A percentile compares a stretch with the other conserved stretches of the same genome.
phyloP scores from a whole-genome alignment of 2,888 invertebrate genomes.

The Pecten maximus region DNA sequence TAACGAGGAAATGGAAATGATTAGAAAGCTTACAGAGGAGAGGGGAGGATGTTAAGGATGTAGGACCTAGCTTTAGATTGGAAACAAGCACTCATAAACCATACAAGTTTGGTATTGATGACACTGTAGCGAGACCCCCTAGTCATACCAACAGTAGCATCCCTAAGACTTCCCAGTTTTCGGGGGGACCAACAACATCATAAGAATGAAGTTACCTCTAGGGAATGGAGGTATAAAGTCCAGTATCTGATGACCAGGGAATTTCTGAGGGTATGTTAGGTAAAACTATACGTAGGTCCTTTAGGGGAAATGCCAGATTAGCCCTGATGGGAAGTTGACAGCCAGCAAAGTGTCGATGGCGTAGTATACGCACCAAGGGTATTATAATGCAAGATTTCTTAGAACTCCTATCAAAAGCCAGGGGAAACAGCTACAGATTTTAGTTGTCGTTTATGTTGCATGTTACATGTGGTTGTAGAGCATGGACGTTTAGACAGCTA shows the following conservation, averaged over 20 bases:
- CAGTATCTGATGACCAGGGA: slow-evolving; percentile 44
- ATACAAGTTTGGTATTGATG: not conserved
- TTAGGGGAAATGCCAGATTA: slow-evolving; percentile 50
- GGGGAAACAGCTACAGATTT: slow-evolving; percentile 49
- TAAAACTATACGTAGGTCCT: slow-evolving; percentile 48
- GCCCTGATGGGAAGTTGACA: slow-evolving; percentile 48
- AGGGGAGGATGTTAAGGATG: not conserved
- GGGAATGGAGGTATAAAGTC: slow-evolving; percentile 50
- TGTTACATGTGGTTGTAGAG: slow-evolving; percentile 47
- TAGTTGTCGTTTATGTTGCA: slow-evolving; percentile 50
- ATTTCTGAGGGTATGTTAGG: not conserved
- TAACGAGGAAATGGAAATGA: not conserved
- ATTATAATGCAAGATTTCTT: slow-evolving; percentile 52
- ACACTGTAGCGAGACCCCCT: not conserved
- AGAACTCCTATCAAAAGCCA: slow-evolving; percentile 43
- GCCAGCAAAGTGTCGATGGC: slow-evolving; percentile 41
- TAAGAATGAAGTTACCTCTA: slow-evolving; percentile 48
- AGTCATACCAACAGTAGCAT: not conserved
- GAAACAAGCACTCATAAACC: not conserved
- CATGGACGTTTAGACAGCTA: slow-evolving; percentile 42
- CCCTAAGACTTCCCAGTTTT: slow-evolving; percentile 49
- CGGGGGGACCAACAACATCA: slow-evolving; percentile 49
- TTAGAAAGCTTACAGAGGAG: not conserved
- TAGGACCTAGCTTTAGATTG: not conserved
- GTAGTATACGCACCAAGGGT: slow-evolving; percentile 47